Percentiles rank a stretch among this genome's conserved stretches.
Evolutionary conservation across 2,888 invertebrate species (phyloP).

Genomic region (Acrocera orbiculus): DNA sequence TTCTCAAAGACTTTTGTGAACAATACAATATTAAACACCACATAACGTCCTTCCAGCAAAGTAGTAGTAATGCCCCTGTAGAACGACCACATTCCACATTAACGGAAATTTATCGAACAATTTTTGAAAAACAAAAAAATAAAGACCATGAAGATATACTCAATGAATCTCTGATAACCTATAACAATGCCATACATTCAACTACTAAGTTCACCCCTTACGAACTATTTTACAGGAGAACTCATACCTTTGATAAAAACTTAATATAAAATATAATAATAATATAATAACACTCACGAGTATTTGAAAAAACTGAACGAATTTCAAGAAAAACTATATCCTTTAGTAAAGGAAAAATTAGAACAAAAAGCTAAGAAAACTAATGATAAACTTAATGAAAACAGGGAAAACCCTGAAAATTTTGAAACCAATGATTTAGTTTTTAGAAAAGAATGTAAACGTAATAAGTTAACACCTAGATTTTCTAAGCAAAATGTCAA

Average conservation of each 20-base stretch:
- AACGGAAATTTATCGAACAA: conserved; percentile 12
- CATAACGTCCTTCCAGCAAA: conserved; percentile 10
- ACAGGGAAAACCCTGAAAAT: background rate
- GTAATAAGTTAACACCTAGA: no score
- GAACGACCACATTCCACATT: conserved; percentile 11
- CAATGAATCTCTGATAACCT: conserved; percentile 8
- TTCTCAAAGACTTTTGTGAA: background rate
- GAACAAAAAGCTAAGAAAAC: no score
- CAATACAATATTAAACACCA: conserved; percentile 5
- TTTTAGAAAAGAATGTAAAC: no score
- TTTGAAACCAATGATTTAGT: background rate
- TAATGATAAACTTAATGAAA: no score
- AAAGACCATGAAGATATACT: conserved; percentile 8
- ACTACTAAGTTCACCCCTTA: conserved; percentile 1
- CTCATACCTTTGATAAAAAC: no score
- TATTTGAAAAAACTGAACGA: background rate
- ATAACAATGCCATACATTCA: conserved; percentile 2
- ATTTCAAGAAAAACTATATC: background rate
- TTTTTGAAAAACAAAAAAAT: conserved; percentile 3
- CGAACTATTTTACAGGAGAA: background rate
- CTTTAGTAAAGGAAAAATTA: no score
- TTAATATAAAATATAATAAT: background rate
- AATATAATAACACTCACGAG: background rate
- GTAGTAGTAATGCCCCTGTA: conserved; percentile 10
- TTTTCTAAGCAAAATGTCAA: no score